Conservation (phyloP, 2,888 invertebrate species). For the Lacanobia wlatinum region DNA sequence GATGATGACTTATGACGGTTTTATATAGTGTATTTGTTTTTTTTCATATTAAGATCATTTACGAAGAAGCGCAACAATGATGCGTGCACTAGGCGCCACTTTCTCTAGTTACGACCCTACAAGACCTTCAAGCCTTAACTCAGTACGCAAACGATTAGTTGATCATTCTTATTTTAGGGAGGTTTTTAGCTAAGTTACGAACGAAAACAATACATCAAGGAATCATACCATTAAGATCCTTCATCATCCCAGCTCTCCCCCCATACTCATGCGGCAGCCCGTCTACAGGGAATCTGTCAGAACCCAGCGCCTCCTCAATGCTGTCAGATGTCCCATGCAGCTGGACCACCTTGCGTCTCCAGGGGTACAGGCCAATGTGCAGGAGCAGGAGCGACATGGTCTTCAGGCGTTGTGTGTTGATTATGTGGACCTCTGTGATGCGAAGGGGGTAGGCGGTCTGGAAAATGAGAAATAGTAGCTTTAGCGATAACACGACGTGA, state of each 20-base stretch:
- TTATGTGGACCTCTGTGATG: constrained; percentile 95
- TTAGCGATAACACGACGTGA: too few species aligned
- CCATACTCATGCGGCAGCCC: constrained; percentile 96
- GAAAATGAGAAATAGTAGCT: constrained; percentile 61
- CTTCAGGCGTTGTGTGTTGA: constrained; percentile 94
- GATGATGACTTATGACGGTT: too few species aligned
- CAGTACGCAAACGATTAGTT: too few species aligned
- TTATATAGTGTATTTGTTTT: too few species aligned
- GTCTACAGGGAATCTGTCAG: constrained; percentile 93
- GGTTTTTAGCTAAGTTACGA: too few species aligned
- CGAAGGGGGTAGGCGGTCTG: constrained; percentile 95
- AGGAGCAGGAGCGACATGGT: constrained; percentile 92
- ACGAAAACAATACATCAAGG: too few species aligned
- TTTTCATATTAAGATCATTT: too few species aligned
- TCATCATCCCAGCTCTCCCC: constrained; percentile 94
- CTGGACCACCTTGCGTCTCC: constrained; percentile 84
- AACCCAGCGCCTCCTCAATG: constrained; percentile 79
- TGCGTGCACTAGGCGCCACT: too few species aligned
- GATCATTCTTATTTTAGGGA: too few species aligned
- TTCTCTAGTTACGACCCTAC: too few species aligned
- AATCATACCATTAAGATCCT: constrained; percentile 92
- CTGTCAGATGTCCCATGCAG: constrained; percentile 79
- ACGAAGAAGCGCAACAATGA: too few species aligned
- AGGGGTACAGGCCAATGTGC: constrained; percentile 85
- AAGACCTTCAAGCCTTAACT: too few species aligned